phyloP scores from a whole-genome alignment of 2,888 invertebrate genomes.

The Eretmocerus hayati region DNA sequence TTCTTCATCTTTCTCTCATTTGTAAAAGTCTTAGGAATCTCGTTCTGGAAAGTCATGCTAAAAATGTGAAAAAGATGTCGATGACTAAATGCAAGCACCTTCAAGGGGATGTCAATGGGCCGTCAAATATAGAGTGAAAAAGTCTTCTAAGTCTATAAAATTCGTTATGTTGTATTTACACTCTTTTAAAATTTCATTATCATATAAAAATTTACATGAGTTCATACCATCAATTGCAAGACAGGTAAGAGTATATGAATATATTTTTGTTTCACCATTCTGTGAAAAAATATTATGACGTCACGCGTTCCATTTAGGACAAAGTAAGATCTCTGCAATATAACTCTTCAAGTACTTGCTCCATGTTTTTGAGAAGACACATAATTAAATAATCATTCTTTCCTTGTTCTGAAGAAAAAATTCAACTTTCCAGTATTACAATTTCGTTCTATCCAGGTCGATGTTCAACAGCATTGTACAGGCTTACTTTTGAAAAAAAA shows the following conservation, averaged over 20 bases:
- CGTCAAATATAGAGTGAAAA: background rate
- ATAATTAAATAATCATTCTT: slow-evolving; percentile 1
- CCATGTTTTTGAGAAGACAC: slow-evolving; percentile 21
- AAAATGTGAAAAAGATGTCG: slow-evolving; percentile 10
- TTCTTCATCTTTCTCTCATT: too few relatives aligned
- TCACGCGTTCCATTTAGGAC: background rate
- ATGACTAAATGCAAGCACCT: slow-evolving; percentile 21
- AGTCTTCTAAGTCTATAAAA: too few relatives aligned
- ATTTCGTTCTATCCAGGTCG: too few relatives aligned
- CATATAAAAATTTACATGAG: background rate
- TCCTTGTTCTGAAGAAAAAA: slow-evolving; percentile 1
- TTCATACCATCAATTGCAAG: background rate
- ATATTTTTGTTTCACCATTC: too few relatives aligned
- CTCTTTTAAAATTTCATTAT: background rate
- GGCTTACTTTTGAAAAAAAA: too few relatives aligned
- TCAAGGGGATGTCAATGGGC: background rate
- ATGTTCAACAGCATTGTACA: too few relatives aligned
- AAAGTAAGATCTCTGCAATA: background rate
- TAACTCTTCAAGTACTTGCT: slow-evolving; percentile 16
- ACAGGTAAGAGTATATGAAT: background rate
- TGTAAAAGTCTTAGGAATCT: too few relatives aligned
- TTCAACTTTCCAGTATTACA: too few relatives aligned
- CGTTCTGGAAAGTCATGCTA: slow-evolving; percentile 22
- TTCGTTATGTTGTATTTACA: slow-evolving; percentile 14
- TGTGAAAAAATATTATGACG: background rate